Percentiles rank a stretch among this genome's conserved stretches.
phyloP scores from a whole-genome alignment of 2,113 vertebrate species.

The Pachycephala philippinensis region DNA sequence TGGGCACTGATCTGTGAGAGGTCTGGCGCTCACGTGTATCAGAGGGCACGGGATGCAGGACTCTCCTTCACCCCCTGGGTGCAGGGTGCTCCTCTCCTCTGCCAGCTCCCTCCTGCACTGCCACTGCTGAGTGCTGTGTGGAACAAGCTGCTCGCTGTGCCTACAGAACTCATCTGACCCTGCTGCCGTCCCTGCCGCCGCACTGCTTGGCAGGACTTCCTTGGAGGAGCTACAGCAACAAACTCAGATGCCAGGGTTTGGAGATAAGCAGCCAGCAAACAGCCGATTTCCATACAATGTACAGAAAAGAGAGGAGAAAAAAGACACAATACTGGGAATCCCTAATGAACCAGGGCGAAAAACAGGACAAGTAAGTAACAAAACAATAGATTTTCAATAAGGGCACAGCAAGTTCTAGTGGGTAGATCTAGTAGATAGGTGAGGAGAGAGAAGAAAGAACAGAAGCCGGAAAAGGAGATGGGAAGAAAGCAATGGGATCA shows the following conservation, averaged over 20 bases:
- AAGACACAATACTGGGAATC: background rate
- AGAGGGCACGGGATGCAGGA: background rate
- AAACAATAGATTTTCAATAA: constrained; percentile 44
- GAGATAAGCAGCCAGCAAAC: constrained; percentile 37
- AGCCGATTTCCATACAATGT: constrained; percentile 22
- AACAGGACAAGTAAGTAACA: constrained; percentile 19
- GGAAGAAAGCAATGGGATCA: background rate
- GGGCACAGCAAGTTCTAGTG: constrained; percentile 9
- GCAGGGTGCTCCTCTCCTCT: background rate
- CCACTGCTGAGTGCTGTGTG: background rate
- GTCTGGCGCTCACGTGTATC: background rate
- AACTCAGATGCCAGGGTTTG: constrained; percentile 44
- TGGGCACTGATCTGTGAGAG: background rate
- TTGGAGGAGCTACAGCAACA: constrained; percentile 50
- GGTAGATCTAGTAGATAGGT: background rate
- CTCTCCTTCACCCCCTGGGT: background rate
- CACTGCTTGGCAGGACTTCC: constrained; percentile 25
- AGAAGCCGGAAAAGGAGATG: background rate
- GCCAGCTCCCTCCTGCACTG: background rate
- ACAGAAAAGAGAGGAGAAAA: background rate
- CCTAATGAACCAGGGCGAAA: constrained; percentile 24
- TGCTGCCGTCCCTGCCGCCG: background rate
- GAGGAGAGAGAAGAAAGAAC: background rate
- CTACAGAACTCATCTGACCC: constrained; percentile 18
- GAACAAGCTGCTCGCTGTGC: background rate